These are phyloP conservation scores for Anthopleura xanthogrammica DNA, from an alignment of 92 coral and sea anemone genomes.

Conservation along the genomic window DNA sequence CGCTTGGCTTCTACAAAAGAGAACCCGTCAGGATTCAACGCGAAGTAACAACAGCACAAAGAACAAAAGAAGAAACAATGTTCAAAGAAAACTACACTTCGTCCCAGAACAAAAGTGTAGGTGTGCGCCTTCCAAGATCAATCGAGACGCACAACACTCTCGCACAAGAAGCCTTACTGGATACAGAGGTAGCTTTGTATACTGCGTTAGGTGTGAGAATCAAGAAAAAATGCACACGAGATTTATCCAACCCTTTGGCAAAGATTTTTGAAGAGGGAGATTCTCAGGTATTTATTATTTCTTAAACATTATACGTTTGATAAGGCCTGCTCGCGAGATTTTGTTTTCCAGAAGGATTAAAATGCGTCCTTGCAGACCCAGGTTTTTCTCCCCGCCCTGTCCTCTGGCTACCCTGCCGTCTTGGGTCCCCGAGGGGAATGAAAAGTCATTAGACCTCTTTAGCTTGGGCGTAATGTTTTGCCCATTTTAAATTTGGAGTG, in stretches of 20 bases:
- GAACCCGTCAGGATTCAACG: background rate
- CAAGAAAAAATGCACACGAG: background rate
- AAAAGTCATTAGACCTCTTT: no score
- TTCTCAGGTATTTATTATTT: slow-evolving; percentile 18
- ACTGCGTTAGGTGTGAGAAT: slow-evolving; percentile 24
- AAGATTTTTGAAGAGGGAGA: slow-evolving; percentile 22
- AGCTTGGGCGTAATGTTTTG: no score
- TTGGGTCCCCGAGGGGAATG: no score
- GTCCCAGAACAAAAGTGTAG: background rate
- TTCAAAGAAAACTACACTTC: background rate
- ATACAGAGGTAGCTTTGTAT: slow-evolving; percentile 36
- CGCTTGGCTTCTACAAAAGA: background rate
- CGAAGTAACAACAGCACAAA: background rate
- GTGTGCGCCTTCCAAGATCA: background rate
- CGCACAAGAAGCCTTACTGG: slow-evolving; percentile 31
- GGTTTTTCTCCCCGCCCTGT: no score
- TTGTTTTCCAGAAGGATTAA: no score
- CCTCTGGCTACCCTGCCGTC: no score
- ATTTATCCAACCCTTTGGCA: slow-evolving; percentile 28
- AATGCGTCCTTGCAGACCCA: no score
- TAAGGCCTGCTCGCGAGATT: no score
- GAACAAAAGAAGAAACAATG: background rate
- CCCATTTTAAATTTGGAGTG: no score
- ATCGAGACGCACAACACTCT: slow-evolving; percentile 1
- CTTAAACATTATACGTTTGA: background rate